phyloP scores from a whole-genome alignment of 2,888 invertebrate species.

The Nomada ferruginata region DNA sequence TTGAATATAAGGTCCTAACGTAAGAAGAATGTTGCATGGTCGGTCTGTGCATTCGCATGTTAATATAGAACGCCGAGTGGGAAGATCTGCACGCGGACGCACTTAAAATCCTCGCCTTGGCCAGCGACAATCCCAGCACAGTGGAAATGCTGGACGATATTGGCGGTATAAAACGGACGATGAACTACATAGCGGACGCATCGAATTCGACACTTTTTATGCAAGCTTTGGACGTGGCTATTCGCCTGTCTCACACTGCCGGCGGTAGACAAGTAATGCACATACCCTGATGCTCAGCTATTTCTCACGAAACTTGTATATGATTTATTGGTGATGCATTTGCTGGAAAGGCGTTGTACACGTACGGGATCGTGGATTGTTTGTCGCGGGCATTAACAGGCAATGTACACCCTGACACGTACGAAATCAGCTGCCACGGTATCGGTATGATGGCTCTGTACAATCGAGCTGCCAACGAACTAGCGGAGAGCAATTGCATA shows the following conservation, averaged over 20 bases:
- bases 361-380: constrained; percentile 68
- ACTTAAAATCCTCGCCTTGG: constrained; percentile 65
- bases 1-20: not conserved
- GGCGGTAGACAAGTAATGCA: constrained; percentile 73
- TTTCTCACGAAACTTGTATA: not conserved
- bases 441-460: constrained; percentile 75
- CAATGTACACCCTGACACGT: constrained; percentile 57
- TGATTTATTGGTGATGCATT: not conserved
- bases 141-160: constrained; percentile 67
- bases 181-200: constrained; percentile 69
- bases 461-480: constrained; percentile 68
- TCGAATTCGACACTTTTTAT: constrained; percentile 54
- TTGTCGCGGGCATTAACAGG: constrained; percentile 64
- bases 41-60: not conserved
- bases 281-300: too few species aligned
- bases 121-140: constrained; percentile 71
- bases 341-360: constrained; percentile 67
- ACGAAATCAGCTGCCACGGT: constrained; percentile 69
- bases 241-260: constrained; percentile 68
- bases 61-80: constrained; percentile 72
- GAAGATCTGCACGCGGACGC: constrained; percentile 71
- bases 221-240: constrained; percentile 68
- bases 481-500: constrained; percentile 52
- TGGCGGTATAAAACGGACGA: constrained; percentile 70
- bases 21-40: too few species aligned